Percentiles rank a stretch among this genome's conserved stretches.
phyloP scores from a whole-genome alignment of 2,797 vertebrate species.

The Ambastaia sidthimunki region DNA sequence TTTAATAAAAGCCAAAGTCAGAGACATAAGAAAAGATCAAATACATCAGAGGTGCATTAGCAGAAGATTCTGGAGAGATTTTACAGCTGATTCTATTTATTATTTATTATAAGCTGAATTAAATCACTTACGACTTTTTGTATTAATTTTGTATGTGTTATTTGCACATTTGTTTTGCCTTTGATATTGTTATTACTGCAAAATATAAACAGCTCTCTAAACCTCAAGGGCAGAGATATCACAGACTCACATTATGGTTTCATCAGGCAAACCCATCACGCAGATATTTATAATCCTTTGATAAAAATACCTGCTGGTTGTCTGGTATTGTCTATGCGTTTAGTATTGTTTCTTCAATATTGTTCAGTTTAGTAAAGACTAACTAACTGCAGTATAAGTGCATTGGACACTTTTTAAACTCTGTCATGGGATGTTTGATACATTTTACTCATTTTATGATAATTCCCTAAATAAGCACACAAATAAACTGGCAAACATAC shows the following conservation, averaged over 20 bases:
- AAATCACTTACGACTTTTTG: neutral
- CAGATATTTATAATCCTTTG: conserved; percentile 22
- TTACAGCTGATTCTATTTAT: conserved; percentile 9
- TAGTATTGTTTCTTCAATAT: neutral
- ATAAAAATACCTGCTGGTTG: neutral
- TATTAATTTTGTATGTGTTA: conserved; percentile 4
- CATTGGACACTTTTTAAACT: too few relatives aligned
- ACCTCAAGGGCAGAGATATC: neutral
- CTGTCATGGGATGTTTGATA: too few relatives aligned
- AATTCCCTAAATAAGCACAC: too few relatives aligned
- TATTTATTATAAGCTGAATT: neutral
- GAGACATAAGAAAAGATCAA: neutral
- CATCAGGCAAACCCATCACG: neutral
- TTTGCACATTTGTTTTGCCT: neutral
- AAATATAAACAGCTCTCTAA: neutral
- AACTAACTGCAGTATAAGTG: too few relatives aligned
- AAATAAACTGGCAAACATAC: too few relatives aligned
- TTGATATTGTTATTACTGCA: neutral
- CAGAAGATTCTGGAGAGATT: neutral
- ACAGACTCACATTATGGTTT: neutral
- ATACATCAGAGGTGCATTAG: neutral
- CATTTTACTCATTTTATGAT: too few relatives aligned
- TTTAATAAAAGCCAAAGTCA: conserved; percentile 29
- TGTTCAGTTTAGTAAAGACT: too few relatives aligned
- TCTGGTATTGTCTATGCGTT: conserved; percentile 10